phyloP scores from a whole-genome alignment of 2,888 invertebrate genomes.

The Ectemnius lituratus region DNA sequence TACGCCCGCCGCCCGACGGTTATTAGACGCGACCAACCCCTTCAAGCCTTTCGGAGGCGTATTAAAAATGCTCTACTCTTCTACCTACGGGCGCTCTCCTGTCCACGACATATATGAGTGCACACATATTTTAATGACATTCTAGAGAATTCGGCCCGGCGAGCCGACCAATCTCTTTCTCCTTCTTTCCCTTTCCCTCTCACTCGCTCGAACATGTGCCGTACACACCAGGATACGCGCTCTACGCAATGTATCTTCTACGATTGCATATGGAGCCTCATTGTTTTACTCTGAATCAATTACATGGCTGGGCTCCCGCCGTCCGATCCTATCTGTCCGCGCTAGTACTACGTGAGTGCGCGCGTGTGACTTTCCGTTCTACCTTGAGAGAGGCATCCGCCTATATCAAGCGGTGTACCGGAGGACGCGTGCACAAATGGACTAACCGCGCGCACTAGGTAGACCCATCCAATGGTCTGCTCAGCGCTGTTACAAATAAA shows the following conservation, averaged over 20 bases:
- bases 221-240: constrained; percentile 29
- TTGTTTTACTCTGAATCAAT: constrained; percentile 75
- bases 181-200: no score
- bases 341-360: constrained; percentile 25
- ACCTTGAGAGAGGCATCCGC: constrained; percentile 29
- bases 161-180: no score
- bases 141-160: no score
- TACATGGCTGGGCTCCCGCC: constrained; percentile 70
- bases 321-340: constrained; percentile 71
- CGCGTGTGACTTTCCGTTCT: constrained; percentile 61
- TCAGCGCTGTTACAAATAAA: constrained; percentile 56
- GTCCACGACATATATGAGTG: no score
- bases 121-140: no score
- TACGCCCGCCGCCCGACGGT: constrained; percentile 1
- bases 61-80: constrained; percentile 10
- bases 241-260: constrained; percentile 44
- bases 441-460: not conserved
- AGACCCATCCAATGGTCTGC: not conserved
- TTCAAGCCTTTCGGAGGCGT: constrained; percentile 32
- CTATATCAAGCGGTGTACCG: no score
- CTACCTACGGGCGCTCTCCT: no score
- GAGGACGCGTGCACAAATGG: no score
- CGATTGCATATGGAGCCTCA: constrained; percentile 70
- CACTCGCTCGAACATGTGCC: no score
- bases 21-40: constrained; percentile 6